phyloP scores from a whole-genome alignment of 2,888 invertebrate species.

The Caenorhabditis virilis region DNA sequence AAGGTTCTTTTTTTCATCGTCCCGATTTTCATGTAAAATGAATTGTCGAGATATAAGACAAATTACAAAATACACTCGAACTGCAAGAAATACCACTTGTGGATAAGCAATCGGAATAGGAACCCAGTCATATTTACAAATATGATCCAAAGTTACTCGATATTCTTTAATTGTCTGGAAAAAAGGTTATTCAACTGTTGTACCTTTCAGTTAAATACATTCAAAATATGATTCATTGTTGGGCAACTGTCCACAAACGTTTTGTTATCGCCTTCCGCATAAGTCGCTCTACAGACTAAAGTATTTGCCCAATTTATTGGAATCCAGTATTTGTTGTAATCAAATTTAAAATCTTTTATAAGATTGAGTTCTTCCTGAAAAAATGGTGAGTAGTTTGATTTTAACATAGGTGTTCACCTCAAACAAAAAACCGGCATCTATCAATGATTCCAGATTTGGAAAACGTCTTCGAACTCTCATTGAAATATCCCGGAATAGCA shows the following conservation, averaged over 20 bases:
- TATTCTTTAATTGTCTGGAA: constrained; percentile 4
- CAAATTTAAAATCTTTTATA: constrained; percentile 38
- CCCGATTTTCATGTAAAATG: background rate
- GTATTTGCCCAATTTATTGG: constrained; percentile 54
- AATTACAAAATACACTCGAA: constrained; percentile 19
- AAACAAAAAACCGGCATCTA: constrained; percentile 25
- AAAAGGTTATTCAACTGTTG: background rate
- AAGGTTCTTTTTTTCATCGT: background rate
- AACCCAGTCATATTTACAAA: constrained; percentile 18
- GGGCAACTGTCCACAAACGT: no score
- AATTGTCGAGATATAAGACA: constrained; percentile 18
- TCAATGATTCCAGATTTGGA: constrained; percentile 37
- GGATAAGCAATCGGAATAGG: constrained; percentile 28
- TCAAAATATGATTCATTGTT: background rate
- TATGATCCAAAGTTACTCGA: constrained; percentile 3
- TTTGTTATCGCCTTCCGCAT: no score
- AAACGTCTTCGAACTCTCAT: constrained; percentile 36
- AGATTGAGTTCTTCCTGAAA: constrained; percentile 40
- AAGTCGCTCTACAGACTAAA: constrained; percentile 17
- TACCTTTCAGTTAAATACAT: background rate
- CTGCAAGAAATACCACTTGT: constrained; percentile 20
- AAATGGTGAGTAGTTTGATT: no score
- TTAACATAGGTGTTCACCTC: constrained; percentile 3
- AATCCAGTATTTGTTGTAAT: constrained; percentile 55
- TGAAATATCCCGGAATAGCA: constrained; percentile 43